Base-by-base conservation (phyloP, 2,113 vertebrate genomes). In the Ploceus nigricollis region DNA sequence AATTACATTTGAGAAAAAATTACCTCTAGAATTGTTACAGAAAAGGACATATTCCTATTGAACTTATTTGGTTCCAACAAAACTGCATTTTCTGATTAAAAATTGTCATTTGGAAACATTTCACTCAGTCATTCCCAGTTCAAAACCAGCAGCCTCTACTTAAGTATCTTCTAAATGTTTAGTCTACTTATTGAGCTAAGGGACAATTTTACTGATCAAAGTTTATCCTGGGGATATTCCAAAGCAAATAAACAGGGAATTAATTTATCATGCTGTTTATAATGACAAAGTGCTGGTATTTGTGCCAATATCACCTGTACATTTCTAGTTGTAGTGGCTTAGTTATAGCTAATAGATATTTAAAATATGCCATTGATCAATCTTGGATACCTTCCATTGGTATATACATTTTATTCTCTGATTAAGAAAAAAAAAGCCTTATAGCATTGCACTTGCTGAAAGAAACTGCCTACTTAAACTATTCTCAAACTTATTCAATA, bases 401-500 rank as follows among this genome's bases (percentile, higher is more conserved):
- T 37, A 69, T 39, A 40, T 11, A 53, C 9, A 33, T 88, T 87
- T 85, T 53, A 54, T 60, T 85, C n/a, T 72, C 88, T 50, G 54
- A 39, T 63, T 83, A 89, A 85, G 31, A 11, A 10, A 53, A 82
- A 66, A 48, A 75, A 85, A 69, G 3, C 14, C 11, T 44, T 56
- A 56, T 37, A 56, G 24, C 19, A 60, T 56, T 58, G 42, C 30
- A 89, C 37, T 91, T 71, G 42, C 47, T 76, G 89, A 92, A 94
- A 94, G 89, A 64, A 87, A 87, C 84, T 87, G 60, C 24, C 80
- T 71, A 19, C 60, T 96, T 86, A 80, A 93, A 83, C 39, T 89
- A 91, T 61, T 63, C 77, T 93, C 76, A 81, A 92, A 93, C 86
- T 94, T 94, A 84, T 87, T 92, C 50, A 92, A 68, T 94, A 82